Base-by-base conservation (phyloP, 2,797 vertebrate species). In the Loris lydekkerianus region DNA sequence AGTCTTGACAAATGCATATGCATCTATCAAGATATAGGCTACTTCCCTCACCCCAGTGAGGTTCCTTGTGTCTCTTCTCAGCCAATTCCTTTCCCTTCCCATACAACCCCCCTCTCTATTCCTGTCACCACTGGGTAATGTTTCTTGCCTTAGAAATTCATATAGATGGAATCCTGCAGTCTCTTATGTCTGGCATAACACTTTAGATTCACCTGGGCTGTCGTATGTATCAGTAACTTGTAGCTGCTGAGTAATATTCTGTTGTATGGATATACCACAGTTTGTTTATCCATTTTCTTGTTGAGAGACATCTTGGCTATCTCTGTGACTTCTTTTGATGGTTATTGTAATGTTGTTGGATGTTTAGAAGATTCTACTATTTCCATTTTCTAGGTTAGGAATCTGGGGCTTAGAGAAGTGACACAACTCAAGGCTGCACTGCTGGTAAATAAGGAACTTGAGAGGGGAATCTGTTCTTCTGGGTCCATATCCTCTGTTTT, bases 181-280 rank as follows among this genome's bases (percentile, higher is more conserved):
- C 27, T 78, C 78, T 46, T 86, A 37, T 58, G 73, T 49, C n/a
- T 83, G 1, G 20, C 27, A 18, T 34, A 72, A 37, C 49, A 34
- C 25, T 84, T 46, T 65, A 81, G 29, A 75, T 43, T 83, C 2
- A 2, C 78, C 14, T 67, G 13, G 46, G 4, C 63, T 69, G 21
- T 56, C 77, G n/a, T 13, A 13, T 25, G 0, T n/a, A 21, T 69
- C 27, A 49, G 29, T 63, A 43, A 72, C 46, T 63, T 91, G 23
- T 69, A 21, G 31, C 94, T 58, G 25, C 60, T 73, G 83, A 91
- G 23, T 94, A 76, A 76, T 78, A 21, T 70, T 85, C 60, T 43
- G 49, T 49, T 72, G 5, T 67, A 60, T 88, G 53, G 49, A 11
- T 65, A 43, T 20, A 49, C 5, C 6, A 72, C 20, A 31, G 34